Evolutionary conservation across 2,888 invertebrate genomes (phyloP).

Genomic region (Acrobasis suavella): DNA sequence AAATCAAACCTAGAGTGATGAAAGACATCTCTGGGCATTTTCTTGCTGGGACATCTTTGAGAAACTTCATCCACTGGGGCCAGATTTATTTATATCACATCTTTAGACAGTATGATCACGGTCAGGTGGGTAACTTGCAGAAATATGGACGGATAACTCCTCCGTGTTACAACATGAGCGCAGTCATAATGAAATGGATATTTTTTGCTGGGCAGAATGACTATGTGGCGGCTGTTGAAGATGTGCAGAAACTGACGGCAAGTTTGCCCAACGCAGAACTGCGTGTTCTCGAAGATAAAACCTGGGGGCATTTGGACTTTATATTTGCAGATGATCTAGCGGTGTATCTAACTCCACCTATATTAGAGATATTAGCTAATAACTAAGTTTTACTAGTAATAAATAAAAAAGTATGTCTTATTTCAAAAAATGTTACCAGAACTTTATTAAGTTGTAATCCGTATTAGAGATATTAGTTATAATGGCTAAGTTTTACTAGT

Average conservation of each 20-base stretch:
- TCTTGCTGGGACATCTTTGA: neutral
- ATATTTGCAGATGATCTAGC: neutral
- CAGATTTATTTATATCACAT: neutral
- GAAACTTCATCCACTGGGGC: constrained; percentile 9
- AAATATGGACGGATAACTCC: neutral
- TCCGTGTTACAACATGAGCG: neutral
- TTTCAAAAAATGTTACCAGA: too few relatives aligned
- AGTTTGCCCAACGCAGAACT: neutral
- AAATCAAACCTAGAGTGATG: constrained; percentile 4
- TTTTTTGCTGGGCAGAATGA: constrained; percentile 6
- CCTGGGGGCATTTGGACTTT: constrained; percentile 4
- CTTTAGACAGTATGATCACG: neutral
- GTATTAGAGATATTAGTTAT: neutral
- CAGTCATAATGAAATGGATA: constrained; percentile 9
- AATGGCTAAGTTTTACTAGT: neutral
- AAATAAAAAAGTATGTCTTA: too few relatives aligned
- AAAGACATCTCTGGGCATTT: constrained; percentile 2
- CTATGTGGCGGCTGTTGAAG: neutral
- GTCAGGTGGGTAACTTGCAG: neutral
- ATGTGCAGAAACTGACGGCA: neutral
- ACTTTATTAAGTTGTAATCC: too few relatives aligned
- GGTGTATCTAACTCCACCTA: neutral
- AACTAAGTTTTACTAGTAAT: neutral
- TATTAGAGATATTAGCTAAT: neutral
- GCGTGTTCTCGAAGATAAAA: neutral